A percentile compares a stretch with the other conserved stretches of the same genome.
These are phyloP conservation scores for Pleuronectes platessa DNA, from an alignment of 2,113 vertebrate genomes.

Conservation along the genomic window DNA sequence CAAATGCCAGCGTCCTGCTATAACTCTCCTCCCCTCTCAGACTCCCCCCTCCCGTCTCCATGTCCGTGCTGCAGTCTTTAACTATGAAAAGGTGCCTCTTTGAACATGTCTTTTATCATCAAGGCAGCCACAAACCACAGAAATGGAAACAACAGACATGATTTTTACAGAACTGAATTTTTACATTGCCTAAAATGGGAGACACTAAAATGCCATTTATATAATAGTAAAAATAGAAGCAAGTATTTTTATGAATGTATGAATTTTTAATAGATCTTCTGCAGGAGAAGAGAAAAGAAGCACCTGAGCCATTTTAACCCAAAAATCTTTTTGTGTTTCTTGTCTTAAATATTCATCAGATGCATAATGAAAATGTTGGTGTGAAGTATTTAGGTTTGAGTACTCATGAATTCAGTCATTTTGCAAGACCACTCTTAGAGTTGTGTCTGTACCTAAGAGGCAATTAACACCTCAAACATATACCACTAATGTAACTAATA, in stretches of 20 bases:
- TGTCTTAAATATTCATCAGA: slow-evolving; percentile 32
- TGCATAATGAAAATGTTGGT: slow-evolving; percentile 23
- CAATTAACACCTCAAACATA: background rate
- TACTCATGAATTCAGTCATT: slow-evolving; percentile 3
- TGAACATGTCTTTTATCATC: background rate
- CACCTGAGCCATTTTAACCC: background rate
- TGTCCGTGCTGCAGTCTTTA: slow-evolving; percentile 53
- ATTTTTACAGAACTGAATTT: background rate
- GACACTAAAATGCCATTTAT: background rate
- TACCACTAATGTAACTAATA: too few species aligned
- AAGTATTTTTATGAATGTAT: background rate
- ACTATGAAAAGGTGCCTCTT: slow-evolving; percentile 16
- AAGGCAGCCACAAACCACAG: background rate
- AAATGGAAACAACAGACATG: background rate
- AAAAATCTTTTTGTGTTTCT: background rate
- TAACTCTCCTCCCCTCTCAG: slow-evolving; percentile 51
- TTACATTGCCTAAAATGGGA: background rate
- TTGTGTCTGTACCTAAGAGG: background rate
- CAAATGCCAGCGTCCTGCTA: slow-evolving; percentile 64
- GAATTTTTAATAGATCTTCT: slow-evolving; percentile 1
- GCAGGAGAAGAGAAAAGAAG: background rate
- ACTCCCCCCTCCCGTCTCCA: background rate
- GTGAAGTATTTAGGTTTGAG: slow-evolving; percentile 24
- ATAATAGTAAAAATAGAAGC: background rate
- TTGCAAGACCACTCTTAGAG: background rate